Base-by-base conservation (phyloP, 2,888 invertebrate genomes). In the Ophioninae sp. region DNA sequence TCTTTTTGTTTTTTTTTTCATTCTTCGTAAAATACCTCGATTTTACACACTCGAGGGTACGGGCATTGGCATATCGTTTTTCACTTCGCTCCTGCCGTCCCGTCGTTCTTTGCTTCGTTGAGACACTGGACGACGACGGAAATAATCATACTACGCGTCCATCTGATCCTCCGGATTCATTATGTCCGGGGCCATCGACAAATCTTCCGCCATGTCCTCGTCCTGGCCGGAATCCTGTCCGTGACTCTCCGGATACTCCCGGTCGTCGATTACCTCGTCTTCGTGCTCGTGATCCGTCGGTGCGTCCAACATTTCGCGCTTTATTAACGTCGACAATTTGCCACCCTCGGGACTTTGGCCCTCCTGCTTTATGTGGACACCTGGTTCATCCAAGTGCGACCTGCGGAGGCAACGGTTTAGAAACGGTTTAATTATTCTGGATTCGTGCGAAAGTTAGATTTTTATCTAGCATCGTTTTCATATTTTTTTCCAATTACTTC, bases 381-480 rank as follows among this genome's bases (percentile, higher is more conserved):
- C 90, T 87, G 92, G 91, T 89, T 93, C 93, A 90, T 93, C 93
- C 91, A 93, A 88, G 85, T 92, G 90, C 80, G 93, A 93, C 89
- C 92, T 93, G 58, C 6, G 39, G 30, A 30, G 30, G n/a, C 30
- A 30, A 30, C 39, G 5, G 10, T 59, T 30, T 3, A 30, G 30
- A 30, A 30, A 30, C 30, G 30, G 30, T 30, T 30, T 2, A 30
- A 30, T 3, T 30, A 3, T 30, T 30, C n/a, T n/a, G n/a, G 30
- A 3, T 3, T 30, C 30, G 30, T 1, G 30, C 30, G 30, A 30
- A 30, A 30, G 2, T 30, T 30, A 1, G 3, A 30, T 30, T 30
- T 30, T 30, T 30, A 30, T 30, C 30, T 30, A 30, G 1, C 30
- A 30, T 30, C 30, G 3, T 30, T 30, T 30, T 30, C 30, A 30